A percentile compares a stretch with the other conserved stretches of the same genome.
Conservation (phyloP, 2,797 vertebrate species). For the Austrolebias charrua region DNA sequence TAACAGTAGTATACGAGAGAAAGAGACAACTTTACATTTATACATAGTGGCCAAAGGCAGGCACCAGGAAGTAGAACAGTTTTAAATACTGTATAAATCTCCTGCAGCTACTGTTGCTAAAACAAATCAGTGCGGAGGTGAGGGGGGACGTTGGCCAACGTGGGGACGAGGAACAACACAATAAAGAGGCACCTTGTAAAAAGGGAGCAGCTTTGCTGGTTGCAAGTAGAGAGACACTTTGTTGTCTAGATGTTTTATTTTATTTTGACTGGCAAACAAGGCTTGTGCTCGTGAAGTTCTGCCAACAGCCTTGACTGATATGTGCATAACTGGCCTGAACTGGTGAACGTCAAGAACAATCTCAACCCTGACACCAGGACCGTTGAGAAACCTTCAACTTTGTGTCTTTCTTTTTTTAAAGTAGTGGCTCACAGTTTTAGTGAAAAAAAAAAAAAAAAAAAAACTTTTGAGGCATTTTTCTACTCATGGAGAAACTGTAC, state of each 20-base stretch:
- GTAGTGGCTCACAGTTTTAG: conserved; percentile 53
- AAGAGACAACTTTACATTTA: conserved; percentile 83
- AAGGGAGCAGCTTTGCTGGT: conserved; percentile 74
- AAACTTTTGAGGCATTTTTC: conserved; percentile 72
- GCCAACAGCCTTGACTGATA: conserved; percentile 66
- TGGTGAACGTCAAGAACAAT: conserved; percentile 22
- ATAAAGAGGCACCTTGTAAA: conserved; percentile 76
- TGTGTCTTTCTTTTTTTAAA: conserved; percentile 33
- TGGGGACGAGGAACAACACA: conserved; percentile 65
- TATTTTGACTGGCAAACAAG: conserved; percentile 37
- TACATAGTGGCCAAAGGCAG: conserved; percentile 82
- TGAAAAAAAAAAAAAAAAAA: conserved; percentile 53
- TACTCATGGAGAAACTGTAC: conserved; percentile 67
- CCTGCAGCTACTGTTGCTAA: conserved; percentile 72
- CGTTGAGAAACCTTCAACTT: conserved; percentile 19
- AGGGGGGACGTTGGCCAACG: conserved; percentile 57
- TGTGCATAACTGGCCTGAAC: conserved; percentile 54
- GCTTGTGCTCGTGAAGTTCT: conserved; percentile 70
- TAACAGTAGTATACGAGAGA: conserved; percentile 81
- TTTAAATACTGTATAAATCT: conserved; percentile 68
- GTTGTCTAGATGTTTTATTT: conserved; percentile 35
- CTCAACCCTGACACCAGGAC: conserved; percentile 12
- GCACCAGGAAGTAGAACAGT: conserved; percentile 80
- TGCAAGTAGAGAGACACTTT: conserved; percentile 52
- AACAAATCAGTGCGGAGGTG: conserved; percentile 69